phyloP scores from a whole-genome alignment of 1,140 invertebrate species.

The Drosophila suzukii region DNA sequence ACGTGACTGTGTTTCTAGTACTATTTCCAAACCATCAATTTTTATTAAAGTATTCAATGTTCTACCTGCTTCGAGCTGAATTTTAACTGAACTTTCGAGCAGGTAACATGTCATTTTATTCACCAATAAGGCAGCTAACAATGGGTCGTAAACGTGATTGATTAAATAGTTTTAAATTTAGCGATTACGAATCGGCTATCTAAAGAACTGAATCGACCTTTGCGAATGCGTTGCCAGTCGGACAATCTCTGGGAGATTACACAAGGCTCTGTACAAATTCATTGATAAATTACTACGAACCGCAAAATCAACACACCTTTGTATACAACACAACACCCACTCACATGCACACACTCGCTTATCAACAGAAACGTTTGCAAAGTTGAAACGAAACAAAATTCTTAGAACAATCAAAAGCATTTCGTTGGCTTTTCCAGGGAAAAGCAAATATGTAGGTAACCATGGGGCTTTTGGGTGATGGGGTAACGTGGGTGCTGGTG shows the following conservation, averaged over 20 bases:
- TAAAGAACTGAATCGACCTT: slow-evolving; percentile 18
- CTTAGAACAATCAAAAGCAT: slow-evolving; percentile 79
- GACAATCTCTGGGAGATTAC: slow-evolving; percentile 40
- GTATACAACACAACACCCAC: not conserved
- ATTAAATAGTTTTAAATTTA: slow-evolving; percentile 60
- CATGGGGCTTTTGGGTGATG: not conserved
- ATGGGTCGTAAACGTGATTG: slow-evolving; percentile 25
- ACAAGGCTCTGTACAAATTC: slow-evolving; percentile 50
- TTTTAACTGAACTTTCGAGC: slow-evolving; percentile 34
- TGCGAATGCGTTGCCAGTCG: slow-evolving; percentile 21
- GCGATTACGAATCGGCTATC: slow-evolving; percentile 56
- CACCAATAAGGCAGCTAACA: slow-evolving; percentile 6
- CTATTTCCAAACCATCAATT: slow-evolving; percentile 1
- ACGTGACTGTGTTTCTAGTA: not conserved
- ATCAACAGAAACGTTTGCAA: slow-evolving; percentile 57
- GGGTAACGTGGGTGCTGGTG: not conserved
- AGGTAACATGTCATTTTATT: slow-evolving; percentile 31
- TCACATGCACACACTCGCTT: slow-evolving; percentile 21
- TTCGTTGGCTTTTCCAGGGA: slow-evolving; percentile 68
- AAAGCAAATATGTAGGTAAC: slow-evolving; percentile 67
- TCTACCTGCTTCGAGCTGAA: slow-evolving; percentile 10
- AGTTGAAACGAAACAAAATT: slow-evolving; percentile 65
- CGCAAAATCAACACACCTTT: slow-evolving; percentile 22
- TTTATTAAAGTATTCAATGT: slow-evolving; percentile 1
- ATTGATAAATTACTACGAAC: slow-evolving; percentile 79